phyloP scores from a whole-genome alignment of 1,140 invertebrate genomes.

The Pachypeltis micranthus region DNA sequence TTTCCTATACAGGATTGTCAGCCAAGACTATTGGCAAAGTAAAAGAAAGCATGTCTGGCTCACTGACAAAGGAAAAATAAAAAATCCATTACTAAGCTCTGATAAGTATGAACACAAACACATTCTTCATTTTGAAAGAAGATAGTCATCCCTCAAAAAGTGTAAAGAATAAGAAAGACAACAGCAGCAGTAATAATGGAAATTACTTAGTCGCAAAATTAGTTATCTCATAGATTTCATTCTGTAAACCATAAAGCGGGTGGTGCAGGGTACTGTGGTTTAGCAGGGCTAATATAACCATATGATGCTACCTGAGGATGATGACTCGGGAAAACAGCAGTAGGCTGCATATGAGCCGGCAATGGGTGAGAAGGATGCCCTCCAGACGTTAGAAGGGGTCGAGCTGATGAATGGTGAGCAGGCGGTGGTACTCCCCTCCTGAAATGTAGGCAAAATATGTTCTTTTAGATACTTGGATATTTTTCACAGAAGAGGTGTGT shows the following conservation, averaged over 20 bases:
- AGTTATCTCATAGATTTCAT: constrained; percentile 12
- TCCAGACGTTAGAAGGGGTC: constrained; percentile 55
- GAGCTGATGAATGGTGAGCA: constrained; percentile 70
- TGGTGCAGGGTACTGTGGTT: constrained; percentile 48
- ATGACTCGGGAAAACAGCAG: constrained; percentile 49
- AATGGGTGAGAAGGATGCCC: constrained; percentile 57
- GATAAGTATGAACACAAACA: background rate
- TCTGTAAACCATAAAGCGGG: constrained; percentile 64
- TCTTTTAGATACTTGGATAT: too few species aligned
- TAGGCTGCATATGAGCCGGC: constrained; percentile 70
- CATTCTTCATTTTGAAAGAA: too few species aligned
- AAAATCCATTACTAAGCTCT: background rate
- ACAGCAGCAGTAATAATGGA: too few species aligned
- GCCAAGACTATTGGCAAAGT: too few species aligned
- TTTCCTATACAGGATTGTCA: too few species aligned
- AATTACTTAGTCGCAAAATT: too few species aligned
- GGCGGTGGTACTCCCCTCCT: constrained; percentile 67
- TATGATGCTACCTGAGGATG: constrained; percentile 53
- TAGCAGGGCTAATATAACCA: constrained; percentile 59
- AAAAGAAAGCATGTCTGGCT: background rate
- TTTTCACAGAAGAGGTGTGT: background rate
- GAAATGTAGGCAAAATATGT: constrained; percentile 20
- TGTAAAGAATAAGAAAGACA: background rate
- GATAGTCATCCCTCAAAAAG: background rate
- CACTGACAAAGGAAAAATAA: background rate